Evolutionary conservation across 2,888 invertebrate species (phyloP).

Genomic region (Thymelicus lineola): DNA sequence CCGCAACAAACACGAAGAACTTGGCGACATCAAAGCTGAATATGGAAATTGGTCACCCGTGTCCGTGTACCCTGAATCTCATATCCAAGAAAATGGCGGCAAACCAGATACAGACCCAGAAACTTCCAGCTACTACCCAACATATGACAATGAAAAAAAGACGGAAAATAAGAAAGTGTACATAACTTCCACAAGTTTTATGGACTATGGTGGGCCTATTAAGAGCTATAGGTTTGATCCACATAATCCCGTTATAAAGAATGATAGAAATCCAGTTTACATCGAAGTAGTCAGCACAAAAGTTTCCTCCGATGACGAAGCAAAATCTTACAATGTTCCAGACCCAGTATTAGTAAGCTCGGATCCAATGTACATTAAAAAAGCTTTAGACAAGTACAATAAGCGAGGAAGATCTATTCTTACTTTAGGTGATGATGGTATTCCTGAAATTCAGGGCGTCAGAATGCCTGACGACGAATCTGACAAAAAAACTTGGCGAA

Average conservation of each 20-base stretch:
- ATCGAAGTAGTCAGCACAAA: constrained; percentile 80
- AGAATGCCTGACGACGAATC: constrained; percentile 94
- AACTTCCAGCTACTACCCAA: constrained; percentile 76
- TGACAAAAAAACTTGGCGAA: constrained; percentile 94
- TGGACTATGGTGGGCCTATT: constrained; percentile 74
- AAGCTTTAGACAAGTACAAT: constrained; percentile 77
- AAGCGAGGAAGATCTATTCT: constrained; percentile 88
- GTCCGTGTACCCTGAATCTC: constrained; percentile 78
- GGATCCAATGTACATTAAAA: constrained; percentile 85
- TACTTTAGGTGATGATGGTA: constrained; percentile 88
- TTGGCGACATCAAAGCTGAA: constrained; percentile 77
- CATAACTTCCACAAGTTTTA: constrained; percentile 76
- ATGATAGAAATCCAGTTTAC: constrained; percentile 84
- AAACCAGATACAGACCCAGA: constrained; percentile 72
- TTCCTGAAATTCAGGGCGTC: constrained; percentile 92
- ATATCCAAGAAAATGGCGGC: constrained; percentile 75
- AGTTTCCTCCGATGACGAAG: constrained; percentile 72
- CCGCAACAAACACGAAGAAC: constrained; percentile 73
- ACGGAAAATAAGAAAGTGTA: constrained; percentile 78
- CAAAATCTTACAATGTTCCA: constrained; percentile 84
- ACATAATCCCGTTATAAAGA: constrained; percentile 80
- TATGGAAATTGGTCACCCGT: constrained; percentile 84
- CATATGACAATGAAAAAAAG: constrained; percentile 74
- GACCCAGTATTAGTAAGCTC: constrained; percentile 89
- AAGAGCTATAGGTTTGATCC: constrained; percentile 78